Evolutionary conservation across 2,113 vertebrate species (phyloP).

Genomic region (Cyprinodon tularosa): DNA sequence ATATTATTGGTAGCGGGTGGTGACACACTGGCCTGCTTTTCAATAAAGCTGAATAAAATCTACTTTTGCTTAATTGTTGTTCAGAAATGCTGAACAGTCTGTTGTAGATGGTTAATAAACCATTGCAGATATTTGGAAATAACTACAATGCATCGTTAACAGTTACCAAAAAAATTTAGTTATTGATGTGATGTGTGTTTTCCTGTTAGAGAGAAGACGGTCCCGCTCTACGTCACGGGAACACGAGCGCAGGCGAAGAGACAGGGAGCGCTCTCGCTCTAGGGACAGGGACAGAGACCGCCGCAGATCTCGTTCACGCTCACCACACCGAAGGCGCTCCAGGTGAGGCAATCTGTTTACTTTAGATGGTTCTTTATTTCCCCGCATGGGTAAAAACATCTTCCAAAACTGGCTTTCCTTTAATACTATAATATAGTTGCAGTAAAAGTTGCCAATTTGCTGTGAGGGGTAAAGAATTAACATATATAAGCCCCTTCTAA

Average conservation of each 20-base stretch:
- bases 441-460: background rate
- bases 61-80: too few species aligned
- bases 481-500: too few species aligned
- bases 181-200: background rate
- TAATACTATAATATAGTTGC: background rate
- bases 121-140: too few species aligned
- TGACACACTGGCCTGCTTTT: too few species aligned
- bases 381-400: background rate
- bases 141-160: background rate
- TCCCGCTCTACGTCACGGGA: constrained; percentile 91
- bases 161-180: background rate
- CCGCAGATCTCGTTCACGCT: constrained; percentile 89
- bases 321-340: constrained; percentile 90
- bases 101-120: too few species aligned
- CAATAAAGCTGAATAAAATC: too few species aligned
- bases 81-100: too few species aligned
- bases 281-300: constrained; percentile 91
- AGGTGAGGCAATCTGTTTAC: constrained; percentile 75
- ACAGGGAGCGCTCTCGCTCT: constrained; percentile 87
- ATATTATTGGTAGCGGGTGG: too few species aligned
- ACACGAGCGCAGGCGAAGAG: constrained; percentile 87
- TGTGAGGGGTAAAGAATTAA: background rate
- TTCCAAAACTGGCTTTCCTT: background rate
- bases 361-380: background rate
- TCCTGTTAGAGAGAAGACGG: constrained; percentile 85